A percentile compares a stretch with the other conserved stretches of the same genome.
These are phyloP conservation scores for Uloborus plumipes DNA, from an alignment of 2,888 invertebrate genomes.

Conservation along the genomic window DNA sequence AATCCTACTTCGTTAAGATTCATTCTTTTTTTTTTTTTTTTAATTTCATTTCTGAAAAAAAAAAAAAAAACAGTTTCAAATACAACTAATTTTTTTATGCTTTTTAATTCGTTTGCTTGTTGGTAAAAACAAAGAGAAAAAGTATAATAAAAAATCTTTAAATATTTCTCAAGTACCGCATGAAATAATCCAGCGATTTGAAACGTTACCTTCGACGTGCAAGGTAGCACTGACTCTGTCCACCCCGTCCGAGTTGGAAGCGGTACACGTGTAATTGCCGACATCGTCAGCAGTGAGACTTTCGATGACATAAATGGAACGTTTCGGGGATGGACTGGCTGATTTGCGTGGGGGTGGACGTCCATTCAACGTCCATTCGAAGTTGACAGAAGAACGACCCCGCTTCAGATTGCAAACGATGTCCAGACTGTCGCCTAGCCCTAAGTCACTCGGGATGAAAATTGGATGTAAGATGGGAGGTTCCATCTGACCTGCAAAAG, in stretches of 20 bases:
- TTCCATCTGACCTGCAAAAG: no score
- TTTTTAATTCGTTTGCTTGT: no score
- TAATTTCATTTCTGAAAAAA: no score
- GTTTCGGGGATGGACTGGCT: background rate
- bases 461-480: slow-evolving; percentile 44
- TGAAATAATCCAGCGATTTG: no score
- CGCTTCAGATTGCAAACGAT: slow-evolving; percentile 47
- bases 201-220: no score
- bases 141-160: no score
- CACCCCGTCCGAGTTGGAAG: slow-evolving; percentile 29
- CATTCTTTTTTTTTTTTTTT: no score
- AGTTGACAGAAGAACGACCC: slow-evolving; percentile 33
- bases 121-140: no score
- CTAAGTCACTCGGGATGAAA: slow-evolving; percentile 36
- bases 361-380: slow-evolving; percentile 53
- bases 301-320: slow-evolving; percentile 35
- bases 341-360: slow-evolving; percentile 2
- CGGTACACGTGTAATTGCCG: slow-evolving; percentile 60
- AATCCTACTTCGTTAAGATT: no score
- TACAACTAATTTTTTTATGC: no score
- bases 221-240: slow-evolving; percentile 6
- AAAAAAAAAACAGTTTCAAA: no score
- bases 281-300: slow-evolving; percentile 40
- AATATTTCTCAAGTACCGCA: no score
- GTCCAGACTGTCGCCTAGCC: slow-evolving; percentile 43